Percentiles rank a stretch among this genome's conserved stretches.
These are phyloP conservation scores for Holothuria glaberrima DNA, from an alignment of 35 echinoderm and acorn worm species.

Conservation along the genomic window DNA sequence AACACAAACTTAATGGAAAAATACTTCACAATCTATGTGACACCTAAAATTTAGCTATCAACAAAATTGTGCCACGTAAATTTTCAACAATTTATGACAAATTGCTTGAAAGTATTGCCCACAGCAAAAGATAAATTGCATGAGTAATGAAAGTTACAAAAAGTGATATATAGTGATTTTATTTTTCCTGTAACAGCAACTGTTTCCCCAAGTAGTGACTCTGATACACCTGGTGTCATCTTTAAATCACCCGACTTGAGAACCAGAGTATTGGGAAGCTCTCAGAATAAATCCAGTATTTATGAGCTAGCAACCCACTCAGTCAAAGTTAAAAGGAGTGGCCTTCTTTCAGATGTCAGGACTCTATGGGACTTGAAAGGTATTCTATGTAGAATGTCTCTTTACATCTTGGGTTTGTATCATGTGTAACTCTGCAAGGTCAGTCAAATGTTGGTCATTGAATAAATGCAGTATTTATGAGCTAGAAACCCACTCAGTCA, in stretches of 20 bases:
- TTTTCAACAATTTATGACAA: too few species aligned
- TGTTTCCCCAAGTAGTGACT: constrained; percentile 55
- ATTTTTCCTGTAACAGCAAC: not conserved
- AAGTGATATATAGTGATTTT: too few species aligned
- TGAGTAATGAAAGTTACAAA: too few species aligned
- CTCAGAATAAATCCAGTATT: not conserved
- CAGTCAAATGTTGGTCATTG: too few species aligned
- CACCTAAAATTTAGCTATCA: too few species aligned
- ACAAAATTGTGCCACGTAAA: too few species aligned
- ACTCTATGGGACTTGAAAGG: constrained; percentile 87
- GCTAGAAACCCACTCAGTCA: constrained; percentile 85
- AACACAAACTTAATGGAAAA: too few species aligned
- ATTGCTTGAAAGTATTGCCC: too few species aligned
- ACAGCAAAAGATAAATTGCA: too few species aligned
- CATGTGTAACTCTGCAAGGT: too few species aligned
- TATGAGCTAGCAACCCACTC: constrained; percentile 94
- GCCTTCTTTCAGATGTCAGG: constrained; percentile 76
- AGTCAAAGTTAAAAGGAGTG: constrained; percentile 90
- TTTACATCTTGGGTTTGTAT: too few species aligned
- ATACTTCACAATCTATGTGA: too few species aligned
- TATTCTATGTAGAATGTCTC: not conserved
- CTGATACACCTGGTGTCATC: constrained; percentile 68
- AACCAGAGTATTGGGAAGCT: not conserved
- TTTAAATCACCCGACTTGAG: constrained; percentile 81
- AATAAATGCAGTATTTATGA: constrained; percentile 59